Conservation (phyloP, 2,113 vertebrate genomes). For the Panthera uncia region DNA sequence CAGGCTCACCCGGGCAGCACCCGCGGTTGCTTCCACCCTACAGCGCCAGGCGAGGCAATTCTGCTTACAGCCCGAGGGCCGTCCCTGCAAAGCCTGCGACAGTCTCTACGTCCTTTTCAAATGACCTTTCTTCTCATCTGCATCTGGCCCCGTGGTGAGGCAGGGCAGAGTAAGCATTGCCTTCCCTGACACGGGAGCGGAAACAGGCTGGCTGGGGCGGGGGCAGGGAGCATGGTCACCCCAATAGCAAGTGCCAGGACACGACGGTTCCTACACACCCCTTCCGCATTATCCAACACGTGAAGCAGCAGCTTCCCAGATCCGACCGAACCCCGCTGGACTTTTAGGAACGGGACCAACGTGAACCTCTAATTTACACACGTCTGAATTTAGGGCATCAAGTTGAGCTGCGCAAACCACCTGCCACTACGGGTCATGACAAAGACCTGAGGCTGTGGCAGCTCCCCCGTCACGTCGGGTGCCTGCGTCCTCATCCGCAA, state of each 20-base stretch:
- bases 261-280: not conserved
- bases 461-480: accelerated
- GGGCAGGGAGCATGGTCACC: accelerated
- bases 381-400: not conserved
- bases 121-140: not conserved
- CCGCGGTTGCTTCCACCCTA: no score
- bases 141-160: not conserved
- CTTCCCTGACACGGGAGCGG: not conserved
- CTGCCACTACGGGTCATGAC: accelerated
- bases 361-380: not conserved
- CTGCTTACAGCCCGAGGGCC: accelerated
- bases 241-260: not conserved
- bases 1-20: not conserved
- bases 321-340: not conserved
- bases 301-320: not conserved
- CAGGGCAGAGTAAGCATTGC: not conserved
- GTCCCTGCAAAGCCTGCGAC: not conserved
- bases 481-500: not conserved
- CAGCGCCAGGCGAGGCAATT: not conserved
- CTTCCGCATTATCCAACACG: no score
- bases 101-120: not conserved
- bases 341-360: not conserved
- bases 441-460: accelerated
- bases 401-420: not conserved
- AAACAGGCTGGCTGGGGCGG: not conserved